A percentile compares a stretch with the other conserved stretches of the same genome.
These are phyloP conservation scores for Ptilonorhynchus violaceus DNA, from an alignment of 2,113 vertebrate species.

Conservation along the genomic window DNA sequence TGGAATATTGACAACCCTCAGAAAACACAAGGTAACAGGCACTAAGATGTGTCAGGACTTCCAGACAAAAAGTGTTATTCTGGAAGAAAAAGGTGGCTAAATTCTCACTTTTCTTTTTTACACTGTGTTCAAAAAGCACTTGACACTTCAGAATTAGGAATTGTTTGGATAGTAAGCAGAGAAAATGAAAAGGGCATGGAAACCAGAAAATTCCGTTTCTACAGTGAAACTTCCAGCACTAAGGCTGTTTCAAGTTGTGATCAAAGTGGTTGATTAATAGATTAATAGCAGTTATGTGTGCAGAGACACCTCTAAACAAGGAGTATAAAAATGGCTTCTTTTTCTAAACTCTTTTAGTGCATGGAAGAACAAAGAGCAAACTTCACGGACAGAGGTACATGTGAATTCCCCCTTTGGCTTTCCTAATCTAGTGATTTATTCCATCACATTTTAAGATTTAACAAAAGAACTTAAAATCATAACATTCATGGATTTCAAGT, in stretches of 20 bases:
- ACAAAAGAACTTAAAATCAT: neutral
- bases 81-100: neutral
- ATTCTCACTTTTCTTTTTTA: neutral
- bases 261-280: slow-evolving; percentile 10
- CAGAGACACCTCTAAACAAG: neutral
- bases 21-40: neutral
- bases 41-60: neutral
- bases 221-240: neutral
- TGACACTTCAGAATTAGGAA: neutral
- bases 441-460: neutral
- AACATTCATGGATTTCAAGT: neutral
- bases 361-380: neutral
- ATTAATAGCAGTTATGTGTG: neutral
- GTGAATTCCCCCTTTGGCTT: neutral
- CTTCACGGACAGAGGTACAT: neutral
- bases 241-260: neutral
- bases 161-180: neutral
- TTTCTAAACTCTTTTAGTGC: neutral
- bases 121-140: neutral
- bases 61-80: neutral
- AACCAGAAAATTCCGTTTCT: neutral
- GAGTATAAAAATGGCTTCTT: neutral
- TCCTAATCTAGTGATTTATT: neutral
- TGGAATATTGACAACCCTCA: neutral
- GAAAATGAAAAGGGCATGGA: neutral